Conservation (phyloP, 1,140 invertebrate species). For the Bombus waltoni region DNA sequence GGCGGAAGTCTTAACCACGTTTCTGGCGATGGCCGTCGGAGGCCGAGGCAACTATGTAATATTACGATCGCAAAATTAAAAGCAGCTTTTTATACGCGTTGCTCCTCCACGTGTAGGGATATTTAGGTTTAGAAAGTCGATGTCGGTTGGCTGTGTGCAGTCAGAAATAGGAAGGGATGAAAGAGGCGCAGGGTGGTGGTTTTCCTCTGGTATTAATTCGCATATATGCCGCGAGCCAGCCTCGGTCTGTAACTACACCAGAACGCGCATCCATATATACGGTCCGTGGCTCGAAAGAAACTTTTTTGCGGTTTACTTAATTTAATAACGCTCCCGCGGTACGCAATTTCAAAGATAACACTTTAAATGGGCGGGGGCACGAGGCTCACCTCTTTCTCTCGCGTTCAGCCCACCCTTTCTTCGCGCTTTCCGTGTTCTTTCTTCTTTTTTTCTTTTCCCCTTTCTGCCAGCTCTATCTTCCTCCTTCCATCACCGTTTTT, state of each 20-base stretch:
- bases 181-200: constrained; percentile 25
- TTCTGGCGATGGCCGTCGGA: not conserved
- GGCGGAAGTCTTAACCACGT: constrained; percentile 9
- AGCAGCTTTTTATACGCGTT: constrained; percentile 27
- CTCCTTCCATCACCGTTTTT: constrained; percentile 32
- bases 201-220: constrained; percentile 55
- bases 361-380: constrained; percentile 50
- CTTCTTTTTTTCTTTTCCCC: not conserved
- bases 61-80: constrained; percentile 56
- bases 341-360: constrained; percentile 77
- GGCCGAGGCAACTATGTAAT: not conserved
- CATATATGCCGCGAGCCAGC: constrained; percentile 39
- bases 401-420: not conserved
- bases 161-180: constrained; percentile 22
- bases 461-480: not conserved
- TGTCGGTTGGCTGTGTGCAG: constrained; percentile 5
- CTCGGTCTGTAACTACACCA: constrained; percentile 18
- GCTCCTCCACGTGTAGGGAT: not conserved
- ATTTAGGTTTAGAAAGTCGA: constrained; percentile 23
- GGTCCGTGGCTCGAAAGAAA: constrained; percentile 52
- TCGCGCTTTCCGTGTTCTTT: not conserved
- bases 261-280: constrained; percentile 4
- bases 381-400: not conserved
- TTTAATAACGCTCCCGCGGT: constrained; percentile 74
- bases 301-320: constrained; percentile 76